Percentiles rank a stretch among this genome's conserved stretches.
phyloP scores from a whole-genome alignment of 1,140 invertebrate genomes.

The Akabosia matsudoensis region DNA sequence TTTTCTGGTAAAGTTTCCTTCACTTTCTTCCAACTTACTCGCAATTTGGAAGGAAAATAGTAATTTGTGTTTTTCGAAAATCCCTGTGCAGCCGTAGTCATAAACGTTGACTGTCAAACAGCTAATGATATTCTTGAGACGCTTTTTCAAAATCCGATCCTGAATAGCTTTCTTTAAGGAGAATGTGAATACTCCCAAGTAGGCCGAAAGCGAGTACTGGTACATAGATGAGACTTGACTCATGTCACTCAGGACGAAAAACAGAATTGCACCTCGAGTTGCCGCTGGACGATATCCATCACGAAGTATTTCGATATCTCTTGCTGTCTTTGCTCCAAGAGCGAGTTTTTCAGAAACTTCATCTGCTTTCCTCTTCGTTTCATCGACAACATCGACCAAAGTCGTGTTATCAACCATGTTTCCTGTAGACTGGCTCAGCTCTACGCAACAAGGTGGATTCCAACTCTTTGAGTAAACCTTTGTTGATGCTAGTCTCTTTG shows the following conservation, averaged over 20 bases:
- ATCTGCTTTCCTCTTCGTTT: conserved; percentile 76
- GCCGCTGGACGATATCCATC: conserved; percentile 79
- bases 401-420: conserved; percentile 89
- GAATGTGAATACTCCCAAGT: conserved; percentile 73
- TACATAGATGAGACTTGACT: conserved; percentile 82
- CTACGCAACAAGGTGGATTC: conserved; percentile 75
- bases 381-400: conserved; percentile 78
- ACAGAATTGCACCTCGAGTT: conserved; percentile 77
- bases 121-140: conserved; percentile 75
- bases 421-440: conserved; percentile 75
- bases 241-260: conserved; percentile 85
- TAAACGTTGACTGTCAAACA: conserved; percentile 81
- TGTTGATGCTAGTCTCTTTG: conserved; percentile 78
- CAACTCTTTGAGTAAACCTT: conserved; percentile 71
- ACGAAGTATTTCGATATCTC: conserved; percentile 73
- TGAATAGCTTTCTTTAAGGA: conserved; percentile 75
- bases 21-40: conserved; percentile 70
- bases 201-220: conserved; percentile 78
- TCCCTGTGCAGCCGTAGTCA: conserved; percentile 81
- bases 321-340: conserved; percentile 67
- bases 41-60: conserved; percentile 87
- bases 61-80: conserved; percentile 86
- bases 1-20: conserved; percentile 60
- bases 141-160: conserved; percentile 65
- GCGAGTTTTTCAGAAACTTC: conserved; percentile 73